phyloP scores from a whole-genome alignment of 2,888 invertebrate species.

The Stramonita haemastoma region DNA sequence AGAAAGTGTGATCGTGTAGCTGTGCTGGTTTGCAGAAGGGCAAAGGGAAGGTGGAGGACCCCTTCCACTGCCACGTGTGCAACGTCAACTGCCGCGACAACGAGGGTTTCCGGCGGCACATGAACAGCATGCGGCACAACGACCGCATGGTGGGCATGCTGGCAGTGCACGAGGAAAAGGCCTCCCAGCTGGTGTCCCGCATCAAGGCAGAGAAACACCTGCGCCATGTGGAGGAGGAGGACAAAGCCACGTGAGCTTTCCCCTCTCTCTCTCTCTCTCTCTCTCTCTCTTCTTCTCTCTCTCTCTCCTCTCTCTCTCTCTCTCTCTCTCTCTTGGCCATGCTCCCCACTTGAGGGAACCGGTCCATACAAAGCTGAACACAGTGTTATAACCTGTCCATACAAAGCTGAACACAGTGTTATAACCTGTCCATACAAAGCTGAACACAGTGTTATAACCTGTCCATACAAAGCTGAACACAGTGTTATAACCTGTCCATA shows the following conservation, averaged over 20 bases:
- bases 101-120: slow-evolving; percentile 66
- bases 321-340: no score
- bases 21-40: not conserved
- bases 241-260: slow-evolving; percentile 44
- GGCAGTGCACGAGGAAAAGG: slow-evolving; percentile 57
- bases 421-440: no score
- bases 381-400: no score
- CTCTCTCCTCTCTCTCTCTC: no score
- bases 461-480: no score
- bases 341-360: no score
- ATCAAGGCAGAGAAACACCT: slow-evolving; percentile 70
- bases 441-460: no score
- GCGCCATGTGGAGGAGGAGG: slow-evolving; percentile 61
- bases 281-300: no score
- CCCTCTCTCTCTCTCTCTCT: no score
- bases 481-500: no score
- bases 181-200: slow-evolving; percentile 58
- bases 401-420: no score
- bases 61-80: slow-evolving; percentile 68
- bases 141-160: slow-evolving; percentile 64
- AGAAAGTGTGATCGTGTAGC: not conserved
- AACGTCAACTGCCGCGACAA: slow-evolving; percentile 61
- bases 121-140: slow-evolving; percentile 64
- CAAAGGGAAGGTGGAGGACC: slow-evolving; percentile 21
- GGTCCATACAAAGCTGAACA: no score